phyloP scores from a whole-genome alignment of 1,140 invertebrate genomes.

The Conopomorpha cramerella region DNA sequence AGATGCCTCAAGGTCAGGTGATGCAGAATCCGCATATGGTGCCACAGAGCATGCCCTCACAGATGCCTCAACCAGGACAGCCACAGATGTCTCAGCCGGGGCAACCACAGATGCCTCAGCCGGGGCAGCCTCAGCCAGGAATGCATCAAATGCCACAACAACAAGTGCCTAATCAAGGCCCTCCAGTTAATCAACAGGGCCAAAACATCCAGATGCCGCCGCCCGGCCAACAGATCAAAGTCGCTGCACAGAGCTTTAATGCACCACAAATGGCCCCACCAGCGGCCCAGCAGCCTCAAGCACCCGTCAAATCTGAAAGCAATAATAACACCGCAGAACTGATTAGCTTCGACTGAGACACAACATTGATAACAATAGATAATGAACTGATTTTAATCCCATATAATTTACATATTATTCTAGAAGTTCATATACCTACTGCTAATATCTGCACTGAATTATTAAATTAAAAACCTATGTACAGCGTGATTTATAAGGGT shows the following conservation, averaged over 20 bases:
- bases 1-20: conserved; percentile 16
- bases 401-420: no score
- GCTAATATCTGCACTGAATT: no score
- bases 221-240: conserved; percentile 19
- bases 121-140: conserved; percentile 14
- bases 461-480: no score
- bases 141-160: conserved; percentile 25
- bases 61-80: not conserved
- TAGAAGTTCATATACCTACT: no score
- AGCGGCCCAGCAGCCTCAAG: conserved; percentile 29
- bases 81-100: not conserved
- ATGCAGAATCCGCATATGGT: conserved; percentile 20
- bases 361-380: no score
- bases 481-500: no score
- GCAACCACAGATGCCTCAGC: conserved; percentile 8
- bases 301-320: conserved; percentile 34
- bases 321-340: conserved; percentile 70
- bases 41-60: conserved; percentile 20
- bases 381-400: no score
- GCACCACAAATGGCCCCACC: conserved; percentile 15
- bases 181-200: conserved; percentile 11
- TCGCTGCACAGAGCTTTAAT: conserved; percentile 31
- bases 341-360: conserved; percentile 73
- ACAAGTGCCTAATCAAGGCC: conserved; percentile 11
- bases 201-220: conserved; percentile 14